Base-by-base conservation (phyloP, 2,888 invertebrate species). In the Chloroclystis v-ata region DNA sequence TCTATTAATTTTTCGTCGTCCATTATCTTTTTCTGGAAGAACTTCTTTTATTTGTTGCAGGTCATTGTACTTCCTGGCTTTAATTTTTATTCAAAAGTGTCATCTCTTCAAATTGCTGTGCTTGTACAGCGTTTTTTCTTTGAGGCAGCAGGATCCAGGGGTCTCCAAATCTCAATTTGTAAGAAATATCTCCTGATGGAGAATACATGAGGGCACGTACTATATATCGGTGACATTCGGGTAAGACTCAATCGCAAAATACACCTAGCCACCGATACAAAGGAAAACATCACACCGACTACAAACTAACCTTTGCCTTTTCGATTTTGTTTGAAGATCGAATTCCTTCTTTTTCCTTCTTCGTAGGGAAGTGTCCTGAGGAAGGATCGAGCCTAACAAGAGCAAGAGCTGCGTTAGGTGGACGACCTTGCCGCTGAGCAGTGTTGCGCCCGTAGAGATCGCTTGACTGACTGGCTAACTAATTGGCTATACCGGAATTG, bases 111-210 rank as follows among this genome's bases (percentile, higher is more conserved):
- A 25, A 41, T 25, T 4, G 13, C 33, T 32, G 12, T 13, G 32
- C n/a, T n/a, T 24, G 24, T 26, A 41, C 41, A 25, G 26, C n/a
- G 9, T 3, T 37, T 37, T 52, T 43, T 28, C 49, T 52, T 49
- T 46, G 49, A 7, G 49, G 49, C 29, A 49, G 28, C 11, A 47
- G 29, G 4, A 10, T 43, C 46, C 49, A 52, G 10, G 32, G 8
- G 24, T 52, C 52, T 11, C 35, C 28, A 14, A 52, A 52, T 37
- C 49, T 39, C 29, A 49, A 25, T 41, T 52, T 52, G 26, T 33
- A 52, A 30, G 11, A 52, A 29, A 49, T 49, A 43, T 40, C 3
- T 9, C 46, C 46, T 6, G 37, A 35, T 46, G 49, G 49, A 28
- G 43, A 33, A 38, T 49, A 49, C 28, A 28, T 32, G 14, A 46